Base-by-base conservation (phyloP, 2,113 vertebrate genomes). In the Saguinus imperator region DNA sequence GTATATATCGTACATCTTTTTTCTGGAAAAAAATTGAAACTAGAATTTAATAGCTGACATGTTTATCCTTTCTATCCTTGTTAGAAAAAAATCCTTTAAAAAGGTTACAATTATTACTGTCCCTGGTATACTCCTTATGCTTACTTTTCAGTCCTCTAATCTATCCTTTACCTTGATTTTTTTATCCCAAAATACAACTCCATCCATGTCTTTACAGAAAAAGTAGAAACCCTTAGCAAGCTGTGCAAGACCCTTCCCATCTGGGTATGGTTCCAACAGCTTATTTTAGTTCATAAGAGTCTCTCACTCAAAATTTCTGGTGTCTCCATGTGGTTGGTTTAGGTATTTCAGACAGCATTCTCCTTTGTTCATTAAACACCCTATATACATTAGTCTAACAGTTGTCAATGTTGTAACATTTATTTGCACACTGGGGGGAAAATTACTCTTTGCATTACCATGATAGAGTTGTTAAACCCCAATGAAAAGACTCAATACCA, bases 71-170 rank as follows among this genome's bases (percentile, higher is more conserved):
- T 83, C 64, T 77, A 75, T 79, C 12, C 29, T 83, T 81, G 21
- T 61, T 72, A 89, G 80, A 64, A 86, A 35, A 95, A 85, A 89
- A 76, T 81, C 23, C 68, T 95, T 92, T 50, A 68, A 66, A 92
- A 61, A 83, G 32, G 79, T 89, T 81, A 61, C 12, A 77, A 64
- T 83, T 82, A 66, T 83, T 94, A 90, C 76, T 79, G 29, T 3
- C 23, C 27, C 40, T 80, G 10, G 17, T 70, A 4, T 45, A 88
- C 35, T 21, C 43, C 20, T n/a, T 89, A 48, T 68, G 23, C 83
- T 80, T 92, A 75, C 45, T 89, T 73, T 86, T 88, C 32, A 80
- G 50, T 72, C 55, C n/a, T 86, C 58, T 91, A 25, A 88, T 68
- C 73, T 92, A 52, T 85, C 72, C 27, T 72, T 37, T 64, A 50